These are phyloP conservation scores for Adrianichthys oophorus DNA, from an alignment of 2,797 vertebrate species.

Conservation along the genomic window DNA sequence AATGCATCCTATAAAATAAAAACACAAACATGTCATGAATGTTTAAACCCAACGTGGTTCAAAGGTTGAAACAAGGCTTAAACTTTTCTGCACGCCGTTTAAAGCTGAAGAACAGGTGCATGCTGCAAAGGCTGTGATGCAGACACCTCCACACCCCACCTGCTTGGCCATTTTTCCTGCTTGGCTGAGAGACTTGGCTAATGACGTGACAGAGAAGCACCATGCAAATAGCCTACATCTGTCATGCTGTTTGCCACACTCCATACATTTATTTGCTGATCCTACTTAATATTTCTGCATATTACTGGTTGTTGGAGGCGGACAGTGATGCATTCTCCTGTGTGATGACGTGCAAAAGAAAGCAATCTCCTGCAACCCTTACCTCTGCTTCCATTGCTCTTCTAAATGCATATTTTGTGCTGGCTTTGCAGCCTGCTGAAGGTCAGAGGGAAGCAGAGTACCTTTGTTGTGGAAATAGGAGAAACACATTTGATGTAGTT, in stretches of 20 bases:
- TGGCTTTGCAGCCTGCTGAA: constrained; percentile 81
- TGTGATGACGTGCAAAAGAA: constrained; percentile 77
- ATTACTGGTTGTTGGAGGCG: constrained; percentile 77
- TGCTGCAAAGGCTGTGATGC: constrained; percentile 19
- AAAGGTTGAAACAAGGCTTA: constrained; percentile 20
- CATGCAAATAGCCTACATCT: constrained; percentile 78
- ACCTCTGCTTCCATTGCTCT: constrained; percentile 66
- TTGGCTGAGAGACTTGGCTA: constrained; percentile 67
- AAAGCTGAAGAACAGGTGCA: constrained; percentile 32
- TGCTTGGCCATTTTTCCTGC: constrained; percentile 57
- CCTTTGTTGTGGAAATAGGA: constrained; percentile 76
- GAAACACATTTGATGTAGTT: constrained; percentile 71
- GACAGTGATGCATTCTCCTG: constrained; percentile 84
- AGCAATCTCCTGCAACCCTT: constrained; percentile 74
- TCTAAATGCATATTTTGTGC: constrained; percentile 85
- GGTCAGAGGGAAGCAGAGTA: constrained; percentile 75
- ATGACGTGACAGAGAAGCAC: constrained; percentile 75
- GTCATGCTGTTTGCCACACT: constrained; percentile 62
- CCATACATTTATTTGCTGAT: constrained; percentile 83
- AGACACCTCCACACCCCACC: constrained; percentile 23
- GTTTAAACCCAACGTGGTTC: constrained; percentile 29
- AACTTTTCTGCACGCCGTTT: constrained; percentile 1
- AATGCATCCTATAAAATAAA: constrained; percentile 26
- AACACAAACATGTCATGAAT: constrained; percentile 27
- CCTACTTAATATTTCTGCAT: constrained; percentile 82